phyloP scores from a whole-genome alignment of 2,888 invertebrate species.

The Plutella xylostella region DNA sequence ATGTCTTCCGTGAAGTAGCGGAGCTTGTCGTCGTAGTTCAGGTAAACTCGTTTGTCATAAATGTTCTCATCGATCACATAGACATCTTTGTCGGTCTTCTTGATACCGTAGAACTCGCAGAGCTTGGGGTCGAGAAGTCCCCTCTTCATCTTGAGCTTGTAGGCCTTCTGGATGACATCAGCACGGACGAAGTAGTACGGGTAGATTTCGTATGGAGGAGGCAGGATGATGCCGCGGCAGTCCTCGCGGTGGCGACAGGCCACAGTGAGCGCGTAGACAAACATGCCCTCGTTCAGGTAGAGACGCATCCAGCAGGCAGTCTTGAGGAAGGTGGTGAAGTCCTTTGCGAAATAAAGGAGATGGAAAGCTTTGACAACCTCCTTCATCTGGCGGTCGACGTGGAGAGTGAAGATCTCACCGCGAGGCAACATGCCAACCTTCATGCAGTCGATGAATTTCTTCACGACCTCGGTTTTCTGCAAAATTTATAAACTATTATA shows the following conservation, averaged over 20 bases:
- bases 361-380: slow-evolving; percentile 66
- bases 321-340: slow-evolving; percentile 59
- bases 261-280: slow-evolving; percentile 65
- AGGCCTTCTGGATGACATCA: slow-evolving; percentile 71
- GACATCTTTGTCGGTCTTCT: slow-evolving; percentile 55
- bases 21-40: slow-evolving; percentile 67
- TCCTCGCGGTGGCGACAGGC: slow-evolving; percentile 64
- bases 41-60: slow-evolving; percentile 64
- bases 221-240: slow-evolving; percentile 60
- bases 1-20: slow-evolving; percentile 76
- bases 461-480: slow-evolving; percentile 69
- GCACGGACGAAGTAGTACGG: slow-evolving; percentile 76
- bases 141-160: slow-evolving; percentile 61
- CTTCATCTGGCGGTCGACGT: slow-evolving; percentile 57
- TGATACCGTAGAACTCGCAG: slow-evolving; percentile 63
- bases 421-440: slow-evolving; percentile 68
- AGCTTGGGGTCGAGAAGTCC: slow-evolving; percentile 57
- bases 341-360: slow-evolving; percentile 63
- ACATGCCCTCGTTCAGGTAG: slow-evolving; percentile 68
- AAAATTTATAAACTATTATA: no score
- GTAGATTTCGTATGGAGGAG: slow-evolving; percentile 70
- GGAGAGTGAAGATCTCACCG: slow-evolving; percentile 61
- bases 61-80: slow-evolving; percentile 76
- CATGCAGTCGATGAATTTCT: slow-evolving; percentile 64
- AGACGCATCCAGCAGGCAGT: slow-evolving; percentile 65